phyloP scores from a whole-genome alignment of 1,140 invertebrate genomes.

The Drosophila jambulina region DNA sequence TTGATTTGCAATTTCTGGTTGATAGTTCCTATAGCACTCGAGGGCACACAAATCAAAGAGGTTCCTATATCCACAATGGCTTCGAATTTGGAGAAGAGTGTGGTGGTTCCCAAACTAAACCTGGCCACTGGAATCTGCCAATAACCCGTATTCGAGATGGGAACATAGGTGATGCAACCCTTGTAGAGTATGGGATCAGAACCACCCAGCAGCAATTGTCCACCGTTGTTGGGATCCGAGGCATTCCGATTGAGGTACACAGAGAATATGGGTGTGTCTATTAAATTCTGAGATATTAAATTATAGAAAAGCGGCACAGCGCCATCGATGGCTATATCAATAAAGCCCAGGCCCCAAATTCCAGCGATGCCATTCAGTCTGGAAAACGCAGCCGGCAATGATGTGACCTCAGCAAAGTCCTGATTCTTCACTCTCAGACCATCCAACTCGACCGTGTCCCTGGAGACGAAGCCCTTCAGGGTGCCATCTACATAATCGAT shows the following conservation, averaged over 20 bases:
- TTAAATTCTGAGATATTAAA: constrained; percentile 93
- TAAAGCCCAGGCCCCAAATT: constrained; percentile 96
- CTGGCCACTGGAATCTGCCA: constrained; percentile 98
- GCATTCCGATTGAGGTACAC: constrained; percentile 94
- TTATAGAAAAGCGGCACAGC: constrained; percentile 97
- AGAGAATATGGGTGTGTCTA: constrained; percentile 94
- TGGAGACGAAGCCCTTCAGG: constrained; percentile 94
- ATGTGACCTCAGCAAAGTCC: constrained; percentile 97
- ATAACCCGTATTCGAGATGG: constrained; percentile 94
- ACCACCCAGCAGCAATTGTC: constrained; percentile 96
- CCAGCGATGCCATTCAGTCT: constrained; percentile 94
- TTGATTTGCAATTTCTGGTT: constrained; percentile 91
- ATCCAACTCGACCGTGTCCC: constrained; percentile 91
- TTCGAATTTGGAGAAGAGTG: constrained; percentile 90
- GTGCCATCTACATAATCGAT: constrained; percentile 93
- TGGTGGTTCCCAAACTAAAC: constrained; percentile 86
- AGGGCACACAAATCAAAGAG: constrained; percentile 96
- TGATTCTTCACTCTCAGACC: constrained; percentile 90
- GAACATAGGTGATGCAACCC: constrained; percentile 95
- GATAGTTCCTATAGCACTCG: constrained; percentile 90
- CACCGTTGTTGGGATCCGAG: constrained; percentile 88
- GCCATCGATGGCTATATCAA: constrained; percentile 93
- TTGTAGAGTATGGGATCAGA: constrained; percentile 94
- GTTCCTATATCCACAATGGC: constrained; percentile 99
- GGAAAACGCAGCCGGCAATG: constrained; percentile 94